Evolutionary conservation across 2,888 invertebrate species (phyloP), one percentile per base, ranked within the genome.

Genomic region (Drosophila peninsularis): DNA sequence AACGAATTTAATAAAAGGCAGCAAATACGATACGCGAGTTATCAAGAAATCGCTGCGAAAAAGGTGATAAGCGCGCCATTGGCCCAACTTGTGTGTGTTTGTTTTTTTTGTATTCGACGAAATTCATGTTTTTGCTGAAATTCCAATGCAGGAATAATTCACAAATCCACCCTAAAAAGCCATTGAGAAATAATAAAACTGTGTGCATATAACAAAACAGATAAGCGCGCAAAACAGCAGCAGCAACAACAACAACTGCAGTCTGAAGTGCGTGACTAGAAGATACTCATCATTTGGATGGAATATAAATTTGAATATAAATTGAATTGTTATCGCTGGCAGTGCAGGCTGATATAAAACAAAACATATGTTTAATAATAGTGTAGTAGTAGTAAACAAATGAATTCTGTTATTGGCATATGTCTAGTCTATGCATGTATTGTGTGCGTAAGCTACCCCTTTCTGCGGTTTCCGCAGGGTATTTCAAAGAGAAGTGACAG

Each of bases 191-290:
- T 71, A 70, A 71, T 69, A 68, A 75, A 74, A 73, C 54, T 61
- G 50, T 66, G 55, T 75, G 61, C 63, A 75, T 64, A 73, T 74
- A 75, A 75, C 55, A 69, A 66, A 68, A 75, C 63, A 78, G 84
- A 87, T 87, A 84, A 85, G 89, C 89, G 83, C 87, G 87, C 80
- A 78, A 83, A 87, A 71, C 66, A 75, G 55, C 66, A 85, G 55
- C 49, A 60, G 53, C 62, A 56, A 54, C n/a, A 41, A 54, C n/a
- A 41, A 34, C 34, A 73, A 61, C 13, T 65, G 58, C 52, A 53
- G 24, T 10, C 54, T 17, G 24, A 54, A 45, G 52, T 56, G 63
- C 42, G 36, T 24, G 27, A 58, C 37, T 60, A 5, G 24, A 47
- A 36, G 14, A 66, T 72, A 77, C 66, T 56, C 55, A 21, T 24